Evolutionary conservation across 1,140 invertebrate species (phyloP), one percentile per base, ranked within the genome.

Genomic region (Cylas formicarius): DNA sequence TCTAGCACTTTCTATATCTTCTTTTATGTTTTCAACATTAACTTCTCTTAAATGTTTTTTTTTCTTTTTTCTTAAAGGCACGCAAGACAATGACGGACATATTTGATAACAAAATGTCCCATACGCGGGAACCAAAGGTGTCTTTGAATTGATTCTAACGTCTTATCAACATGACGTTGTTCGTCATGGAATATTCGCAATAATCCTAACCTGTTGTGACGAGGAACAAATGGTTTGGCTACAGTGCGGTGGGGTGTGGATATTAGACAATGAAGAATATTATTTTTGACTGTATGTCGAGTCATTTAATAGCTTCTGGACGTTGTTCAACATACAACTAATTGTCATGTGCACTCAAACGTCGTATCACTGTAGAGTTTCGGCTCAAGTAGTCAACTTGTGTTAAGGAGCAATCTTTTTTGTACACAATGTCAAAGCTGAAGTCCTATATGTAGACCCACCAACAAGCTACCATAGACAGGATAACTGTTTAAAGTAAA

Each of bases 331-430:
- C 56, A 8, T 56, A 16, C 11, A 55, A 23, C 56, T 44, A 47
- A 38, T 10, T 55, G 11, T 22, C 52, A 50, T 23, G 55, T 50
- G 1, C 36, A 28, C 19, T 41, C 27, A 1, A 31, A 32, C 0
- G 31, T 14, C 20, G 39, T 26, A 22, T 23, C 10, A 24, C 9
- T 20, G 28, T 14, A 2, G 57, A 57, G 28, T 63, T 53, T 5
- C 60, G 33, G 32, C 63, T 67, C 8, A 68, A 45, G 1, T 58
- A 61, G 50, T 70, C 66, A 0, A 62, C 65, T n/a, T 67, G 62
- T 20, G 49, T 35, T 56, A 67, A 63, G 18, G 44, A 50, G 5
- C 6, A 18, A 3, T 60, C 58, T 4, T 18, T 45, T 18, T 55
- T 19, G 35, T 64, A 50, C 7, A 27, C 24, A 14, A 63, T 51